phyloP scores from a whole-genome alignment of 2,113 vertebrate species.

The Donacobius atricapilla region DNA sequence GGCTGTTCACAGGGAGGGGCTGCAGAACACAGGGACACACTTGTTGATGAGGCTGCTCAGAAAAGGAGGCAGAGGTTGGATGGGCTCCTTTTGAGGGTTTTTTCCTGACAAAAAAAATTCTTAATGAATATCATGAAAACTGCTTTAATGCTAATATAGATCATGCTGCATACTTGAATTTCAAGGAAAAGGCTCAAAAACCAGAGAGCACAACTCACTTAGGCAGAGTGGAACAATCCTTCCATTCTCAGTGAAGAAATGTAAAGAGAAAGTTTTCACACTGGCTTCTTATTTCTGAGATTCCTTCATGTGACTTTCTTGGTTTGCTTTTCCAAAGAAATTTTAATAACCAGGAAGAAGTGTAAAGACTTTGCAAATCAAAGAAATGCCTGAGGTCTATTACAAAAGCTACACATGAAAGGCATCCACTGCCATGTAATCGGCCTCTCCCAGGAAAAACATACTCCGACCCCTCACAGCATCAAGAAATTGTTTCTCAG shows the following conservation, averaged over 20 bases:
- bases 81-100: background rate
- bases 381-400: background rate
- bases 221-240: background rate
- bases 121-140: background rate
- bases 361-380: background rate
- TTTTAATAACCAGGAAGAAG: background rate
- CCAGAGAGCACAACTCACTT: background rate
- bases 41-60: background rate
- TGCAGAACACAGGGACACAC: background rate
- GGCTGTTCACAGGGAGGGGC: background rate
- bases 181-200: background rate
- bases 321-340: background rate
- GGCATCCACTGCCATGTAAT: background rate
- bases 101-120: background rate
- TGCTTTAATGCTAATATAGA: background rate
- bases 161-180: background rate
- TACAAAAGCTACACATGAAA: accelerated
- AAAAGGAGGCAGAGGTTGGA: background rate
- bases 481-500: background rate
- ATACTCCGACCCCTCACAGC: background rate
- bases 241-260: background rate
- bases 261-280: background rate
- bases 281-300: background rate
- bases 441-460: background rate
- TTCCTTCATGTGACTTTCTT: background rate